Evolutionary conservation across 2,113 vertebrate species (phyloP).

Genomic region (Myotis yumanensis): DNA sequence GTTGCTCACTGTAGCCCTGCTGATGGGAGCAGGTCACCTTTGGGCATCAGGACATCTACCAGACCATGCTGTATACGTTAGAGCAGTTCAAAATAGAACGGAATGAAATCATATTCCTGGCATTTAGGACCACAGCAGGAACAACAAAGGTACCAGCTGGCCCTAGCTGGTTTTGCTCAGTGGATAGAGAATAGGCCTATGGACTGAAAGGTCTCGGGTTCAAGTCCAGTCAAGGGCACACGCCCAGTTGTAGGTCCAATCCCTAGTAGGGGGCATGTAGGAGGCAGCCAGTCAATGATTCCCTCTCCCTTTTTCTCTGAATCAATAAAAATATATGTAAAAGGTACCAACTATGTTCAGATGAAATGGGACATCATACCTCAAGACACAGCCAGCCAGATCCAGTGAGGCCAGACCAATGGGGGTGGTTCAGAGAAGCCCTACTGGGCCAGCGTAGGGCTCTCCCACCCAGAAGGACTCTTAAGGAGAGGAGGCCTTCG

Average conservation of each 20-base stretch:
- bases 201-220: too few species aligned
- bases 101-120: neutral
- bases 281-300: too few species aligned
- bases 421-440: neutral
- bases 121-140: neutral
- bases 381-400: fast-evolving
- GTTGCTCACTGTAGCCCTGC: neutral
- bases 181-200: too few species aligned
- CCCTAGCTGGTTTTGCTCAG: too few species aligned
- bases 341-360: too few species aligned
- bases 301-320: too few species aligned
- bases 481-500: neutral
- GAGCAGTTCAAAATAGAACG: fast-evolving
- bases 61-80: neutral
- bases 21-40: neutral
- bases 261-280: too few species aligned
- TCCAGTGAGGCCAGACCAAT: neutral
- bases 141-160: too few species aligned
- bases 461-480: neutral
- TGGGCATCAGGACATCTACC: fast-evolving
- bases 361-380: fast-evolving
- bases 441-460: neutral
- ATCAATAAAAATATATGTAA: too few species aligned
- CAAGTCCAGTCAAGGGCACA: too few species aligned
- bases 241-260: too few species aligned